Base-by-base conservation (phyloP, 1,140 invertebrate genomes). In the Campodea augens region DNA sequence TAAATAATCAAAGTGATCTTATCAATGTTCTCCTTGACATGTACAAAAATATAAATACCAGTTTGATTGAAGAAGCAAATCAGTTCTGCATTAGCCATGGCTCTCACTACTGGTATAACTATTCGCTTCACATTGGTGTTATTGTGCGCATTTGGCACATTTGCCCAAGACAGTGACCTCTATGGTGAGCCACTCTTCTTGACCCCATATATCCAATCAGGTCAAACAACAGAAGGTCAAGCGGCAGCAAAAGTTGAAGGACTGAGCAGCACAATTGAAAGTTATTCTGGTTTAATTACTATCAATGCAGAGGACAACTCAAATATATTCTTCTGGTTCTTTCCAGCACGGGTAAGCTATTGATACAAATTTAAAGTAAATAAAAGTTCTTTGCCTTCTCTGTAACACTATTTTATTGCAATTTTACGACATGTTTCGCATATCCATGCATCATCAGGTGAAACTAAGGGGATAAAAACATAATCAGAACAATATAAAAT, bases 321-420 rank as follows among this genome's bases (percentile, higher is more conserved):
- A 36, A 67, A 69, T 51, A 55, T 67, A 50, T 69, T 67, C 53
- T 68, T 69, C 55, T 69, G 66, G 66, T 69, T 63, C 51, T 67
- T 68, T 44, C 64, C 65, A 22, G 56, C 64, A 1, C 52, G 57
- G 56, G 64, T 64, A 52, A 56, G 55, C 7, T 18, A 23, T n/a
- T n/a, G n/a, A n/a, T n/a, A n/a, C n/a, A n/a, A n/a, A n/a, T n/a
- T n/a, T n/a, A n/a, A n/a, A n/a, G 45, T 47, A 42, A 2, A n/a
- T 12, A 29, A 43, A n/a, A n/a, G n/a, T n/a, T n/a, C n/a, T n/a
- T n/a, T n/a, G n/a, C n/a, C n/a, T n/a, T n/a, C n/a, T n/a, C n/a
- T n/a, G n/a, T n/a, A n/a, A n/a, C n/a, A n/a, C n/a, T n/a, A n/a
- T n/a, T n/a, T n/a, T n/a, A n/a, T n/a, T n/a, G n/a, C n/a, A n/a